Conservation (phyloP, 2,797 vertebrate genomes). For the Glossophaga mutica region DNA sequence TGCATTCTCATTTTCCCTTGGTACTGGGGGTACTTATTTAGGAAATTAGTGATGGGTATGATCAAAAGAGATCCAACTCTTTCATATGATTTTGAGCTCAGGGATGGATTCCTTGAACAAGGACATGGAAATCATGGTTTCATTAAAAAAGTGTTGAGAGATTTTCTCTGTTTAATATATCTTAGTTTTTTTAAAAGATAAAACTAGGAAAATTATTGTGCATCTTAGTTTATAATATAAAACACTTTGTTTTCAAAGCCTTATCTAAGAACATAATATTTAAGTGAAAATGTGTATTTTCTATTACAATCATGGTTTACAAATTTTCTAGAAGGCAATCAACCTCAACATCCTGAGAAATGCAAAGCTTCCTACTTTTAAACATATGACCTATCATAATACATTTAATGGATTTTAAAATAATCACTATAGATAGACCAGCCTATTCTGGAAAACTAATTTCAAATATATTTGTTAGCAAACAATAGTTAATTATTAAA, state of each 20-base stretch:
- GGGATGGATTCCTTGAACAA: background rate
- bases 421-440: background rate
- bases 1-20: background rate
- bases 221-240: background rate
- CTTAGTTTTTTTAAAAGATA: background rate
- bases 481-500: constrained; percentile 32
- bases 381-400: background rate
- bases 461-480: background rate
- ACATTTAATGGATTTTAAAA: background rate
- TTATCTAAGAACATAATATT: background rate
- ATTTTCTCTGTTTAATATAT: background rate
- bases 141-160: background rate
- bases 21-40: background rate
- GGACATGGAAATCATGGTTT: background rate
- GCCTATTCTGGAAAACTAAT: background rate
- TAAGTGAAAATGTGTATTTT: background rate
- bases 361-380: background rate
- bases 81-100: background rate
- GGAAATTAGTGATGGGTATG: background rate
- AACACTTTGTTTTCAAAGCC: background rate
- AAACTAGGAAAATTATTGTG: background rate
- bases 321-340: background rate
- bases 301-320: background rate
- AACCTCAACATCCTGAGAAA: background rate
- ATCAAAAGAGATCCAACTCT: background rate